Evolutionary conservation across 2,113 vertebrate species (phyloP).

Genomic region (Pachyramphus minor): DNA sequence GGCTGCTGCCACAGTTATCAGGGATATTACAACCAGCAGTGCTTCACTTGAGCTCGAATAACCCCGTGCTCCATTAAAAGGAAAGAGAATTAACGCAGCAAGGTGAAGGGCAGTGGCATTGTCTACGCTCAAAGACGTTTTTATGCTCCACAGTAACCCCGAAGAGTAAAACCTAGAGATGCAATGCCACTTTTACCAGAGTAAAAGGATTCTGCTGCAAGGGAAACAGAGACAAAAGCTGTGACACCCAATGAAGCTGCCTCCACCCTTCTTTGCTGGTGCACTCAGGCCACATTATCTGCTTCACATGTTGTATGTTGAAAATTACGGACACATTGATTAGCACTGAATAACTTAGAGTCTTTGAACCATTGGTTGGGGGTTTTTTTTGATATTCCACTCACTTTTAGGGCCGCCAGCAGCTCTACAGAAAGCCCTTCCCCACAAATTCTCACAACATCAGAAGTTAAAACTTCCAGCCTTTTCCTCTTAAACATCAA

Average conservation of each 20-base stretch:
- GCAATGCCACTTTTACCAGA: neutral
- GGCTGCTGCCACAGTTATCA: neutral
- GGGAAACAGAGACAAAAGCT: neutral
- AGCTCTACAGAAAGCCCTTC: neutral
- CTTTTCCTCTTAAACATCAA: neutral
- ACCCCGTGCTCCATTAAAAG: neutral
- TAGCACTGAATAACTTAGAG: neutral
- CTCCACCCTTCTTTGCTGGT: neutral
- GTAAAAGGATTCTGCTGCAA: neutral
- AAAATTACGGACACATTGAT: neutral
- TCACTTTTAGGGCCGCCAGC: neutral
- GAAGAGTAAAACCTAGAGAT: neutral
- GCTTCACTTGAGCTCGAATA: slow-evolving; percentile 25
- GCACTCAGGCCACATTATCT: neutral
- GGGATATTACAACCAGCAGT: neutral
- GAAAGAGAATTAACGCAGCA: neutral
- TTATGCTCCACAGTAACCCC: neutral
- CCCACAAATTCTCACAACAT: neutral
- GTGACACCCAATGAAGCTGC: neutral
- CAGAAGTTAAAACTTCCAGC: neutral
- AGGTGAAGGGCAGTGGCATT: neutral
- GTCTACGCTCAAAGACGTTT: neutral
- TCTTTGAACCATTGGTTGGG: neutral
- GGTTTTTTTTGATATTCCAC: neutral
- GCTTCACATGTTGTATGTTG: neutral